Conservation (phyloP, 30 jellyfish, hydroid and myxozoan species). For the Morbakka virulenta region DNA sequence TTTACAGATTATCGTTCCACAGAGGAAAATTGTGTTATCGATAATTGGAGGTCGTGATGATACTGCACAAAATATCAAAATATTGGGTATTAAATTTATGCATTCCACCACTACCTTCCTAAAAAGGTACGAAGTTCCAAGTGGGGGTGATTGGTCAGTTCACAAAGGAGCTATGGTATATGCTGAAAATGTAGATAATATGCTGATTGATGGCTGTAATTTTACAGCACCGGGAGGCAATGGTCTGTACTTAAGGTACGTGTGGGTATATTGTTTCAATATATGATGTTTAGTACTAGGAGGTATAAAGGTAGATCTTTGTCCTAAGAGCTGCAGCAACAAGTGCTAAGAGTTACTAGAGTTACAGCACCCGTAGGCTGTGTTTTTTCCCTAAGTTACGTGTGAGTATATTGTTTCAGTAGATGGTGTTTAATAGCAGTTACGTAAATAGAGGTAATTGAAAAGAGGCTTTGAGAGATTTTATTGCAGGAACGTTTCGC, state of each 20-base stretch:
- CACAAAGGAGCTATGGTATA: constrained; percentile 75
- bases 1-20: constrained; percentile 77
- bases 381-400: too few species aligned
- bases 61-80: constrained; percentile 51
- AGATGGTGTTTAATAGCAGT: too few species aligned
- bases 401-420: too few species aligned
- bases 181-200: constrained; percentile 65
- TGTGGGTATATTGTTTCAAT: too few species aligned
- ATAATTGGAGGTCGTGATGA: constrained; percentile 64
- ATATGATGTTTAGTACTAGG: too few species aligned
- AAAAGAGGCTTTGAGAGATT: too few species aligned
- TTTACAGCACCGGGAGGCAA: constrained; percentile 91
- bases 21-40: constrained; percentile 33
- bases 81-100: constrained; percentile 62
- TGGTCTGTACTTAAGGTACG: constrained; percentile 79
- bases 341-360: too few species aligned
- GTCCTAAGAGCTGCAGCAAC: too few species aligned
- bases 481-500: too few species aligned
- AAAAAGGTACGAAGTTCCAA: constrained; percentile 84
- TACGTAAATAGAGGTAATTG: too few species aligned
- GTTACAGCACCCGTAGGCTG: too few species aligned
- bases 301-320: too few species aligned
- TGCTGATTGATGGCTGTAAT: constrained; percentile 51
- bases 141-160: constrained; percentile 99
- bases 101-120: constrained; percentile 70